Evolutionary conservation across 2,888 invertebrate species (phyloP).

Genomic region (Neoscelio sp.): DNA sequence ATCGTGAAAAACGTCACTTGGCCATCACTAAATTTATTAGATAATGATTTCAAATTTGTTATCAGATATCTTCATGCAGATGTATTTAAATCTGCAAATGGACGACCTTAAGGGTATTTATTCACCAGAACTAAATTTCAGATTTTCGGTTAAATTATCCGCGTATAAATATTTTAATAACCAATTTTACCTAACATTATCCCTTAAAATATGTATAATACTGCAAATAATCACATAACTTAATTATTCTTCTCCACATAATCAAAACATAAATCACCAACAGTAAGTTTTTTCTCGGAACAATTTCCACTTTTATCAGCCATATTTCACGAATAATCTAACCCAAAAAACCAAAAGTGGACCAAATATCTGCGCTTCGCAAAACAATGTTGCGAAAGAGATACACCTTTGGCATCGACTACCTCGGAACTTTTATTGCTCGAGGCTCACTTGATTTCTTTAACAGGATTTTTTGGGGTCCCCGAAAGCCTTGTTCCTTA

Average conservation of each 20-base stretch:
- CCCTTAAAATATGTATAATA: neutral
- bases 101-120: too few species aligned
- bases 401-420: constrained; percentile 12
- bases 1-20: too few species aligned
- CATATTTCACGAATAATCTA: constrained; percentile 48
- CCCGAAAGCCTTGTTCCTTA: constrained; percentile 67
- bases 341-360: constrained; percentile 44
- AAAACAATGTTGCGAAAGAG: constrained; percentile 49
- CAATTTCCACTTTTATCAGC: constrained; percentile 46
- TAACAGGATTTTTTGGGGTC: constrained; percentile 64
- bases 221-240: constrained; percentile 3
- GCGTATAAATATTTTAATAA: constrained; percentile 2
- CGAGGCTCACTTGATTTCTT: constrained; percentile 48
- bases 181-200: neutral
- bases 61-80: too few species aligned
- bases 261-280: constrained; percentile 44
- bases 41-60: too few species aligned
- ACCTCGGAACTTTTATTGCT: constrained; percentile 55
- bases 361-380: constrained; percentile 43
- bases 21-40: too few species aligned
- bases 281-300: constrained; percentile 25
- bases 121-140: too few species aligned
- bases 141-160: too few species aligned
- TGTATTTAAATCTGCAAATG: too few species aligned
- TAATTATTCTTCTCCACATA: constrained; percentile 32